phyloP scores from a whole-genome alignment of 1,140 invertebrate genomes.

The Mactra quadrangularis region DNA sequence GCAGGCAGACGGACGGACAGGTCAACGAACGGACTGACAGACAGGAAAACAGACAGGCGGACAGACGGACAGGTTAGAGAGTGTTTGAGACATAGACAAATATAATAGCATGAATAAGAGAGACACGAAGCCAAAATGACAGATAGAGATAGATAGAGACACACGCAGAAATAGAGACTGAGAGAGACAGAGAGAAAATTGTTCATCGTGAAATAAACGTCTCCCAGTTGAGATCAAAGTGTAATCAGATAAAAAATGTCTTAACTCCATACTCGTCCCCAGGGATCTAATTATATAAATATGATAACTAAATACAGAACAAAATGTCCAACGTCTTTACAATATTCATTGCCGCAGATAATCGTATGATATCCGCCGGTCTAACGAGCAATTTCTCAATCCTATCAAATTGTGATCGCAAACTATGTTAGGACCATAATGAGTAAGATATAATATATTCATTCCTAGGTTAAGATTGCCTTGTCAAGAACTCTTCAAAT shows the following conservation, averaged over 20 bases:
- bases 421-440: constrained; percentile 26
- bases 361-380: constrained; percentile 26
- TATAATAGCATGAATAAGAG: too few relatives aligned
- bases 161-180: too few relatives aligned
- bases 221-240: constrained; percentile 32
- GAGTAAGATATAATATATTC: constrained; percentile 31
- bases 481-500: too few relatives aligned
- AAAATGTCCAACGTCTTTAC: neutral
- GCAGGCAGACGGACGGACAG: too few relatives aligned
- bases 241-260: constrained; percentile 30
- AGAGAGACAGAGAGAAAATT: too few relatives aligned
- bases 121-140: too few relatives aligned
- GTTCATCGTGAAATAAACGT: constrained; percentile 5
- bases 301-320: constrained; percentile 16
- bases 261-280: constrained; percentile 20
- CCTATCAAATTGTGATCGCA: constrained; percentile 32
- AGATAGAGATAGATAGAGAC: too few relatives aligned
- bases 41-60: too few relatives aligned
- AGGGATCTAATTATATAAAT: constrained; percentile 49
- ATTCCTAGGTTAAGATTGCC: too few relatives aligned
- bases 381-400: constrained; percentile 23
- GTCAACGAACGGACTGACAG: too few relatives aligned
- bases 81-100: too few relatives aligned
- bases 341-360: constrained; percentile 24
- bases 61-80: too few relatives aligned